Conservation (phyloP, 2,113 vertebrate species). For the Leptocoma aspasia region DNA sequence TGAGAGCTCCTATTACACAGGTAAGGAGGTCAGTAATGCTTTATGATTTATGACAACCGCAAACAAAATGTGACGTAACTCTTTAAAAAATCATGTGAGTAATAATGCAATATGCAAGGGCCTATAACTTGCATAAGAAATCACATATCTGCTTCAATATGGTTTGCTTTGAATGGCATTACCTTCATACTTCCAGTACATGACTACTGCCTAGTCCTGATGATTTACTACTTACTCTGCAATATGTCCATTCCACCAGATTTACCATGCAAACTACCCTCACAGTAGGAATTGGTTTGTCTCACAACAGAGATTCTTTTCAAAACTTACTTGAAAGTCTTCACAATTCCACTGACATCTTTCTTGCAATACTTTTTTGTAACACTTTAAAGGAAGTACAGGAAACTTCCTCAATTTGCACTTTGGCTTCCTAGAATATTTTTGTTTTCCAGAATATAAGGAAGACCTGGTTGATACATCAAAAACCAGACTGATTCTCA, state of each 20-base stretch:
- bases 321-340: background rate
- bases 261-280: background rate
- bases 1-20: background rate
- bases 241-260: background rate
- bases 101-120: background rate
- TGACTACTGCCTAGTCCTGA: background rate
- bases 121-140: background rate
- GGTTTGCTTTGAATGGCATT: background rate
- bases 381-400: background rate
- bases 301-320: background rate
- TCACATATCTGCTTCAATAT: background rate
- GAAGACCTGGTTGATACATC: background rate
- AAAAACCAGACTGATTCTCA: background rate
- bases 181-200: background rate
- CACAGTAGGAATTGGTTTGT: background rate
- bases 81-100: background rate
- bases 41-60: background rate
- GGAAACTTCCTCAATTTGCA: background rate
- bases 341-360: background rate
- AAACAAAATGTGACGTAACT: background rate
- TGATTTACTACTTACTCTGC: background rate
- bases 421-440: background rate
- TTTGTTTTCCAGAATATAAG: background rate
- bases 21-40: background rate
- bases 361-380: background rate